phyloP scores from a whole-genome alignment of 2,113 vertebrate species.

The Poeciliopsis retropinna region DNA sequence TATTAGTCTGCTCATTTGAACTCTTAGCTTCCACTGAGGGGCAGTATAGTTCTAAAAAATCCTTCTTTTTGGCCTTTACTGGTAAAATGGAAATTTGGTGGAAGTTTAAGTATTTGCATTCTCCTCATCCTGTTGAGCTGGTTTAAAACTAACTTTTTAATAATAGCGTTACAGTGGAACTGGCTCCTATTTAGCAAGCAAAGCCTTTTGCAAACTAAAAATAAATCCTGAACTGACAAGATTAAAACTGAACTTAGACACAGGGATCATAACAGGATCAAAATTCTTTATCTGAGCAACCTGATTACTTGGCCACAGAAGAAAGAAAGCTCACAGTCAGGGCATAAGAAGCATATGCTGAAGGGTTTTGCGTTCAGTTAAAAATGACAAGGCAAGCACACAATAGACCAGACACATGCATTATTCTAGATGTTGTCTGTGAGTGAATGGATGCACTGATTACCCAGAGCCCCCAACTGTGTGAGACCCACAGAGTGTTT shows the following conservation, averaged over 20 bases:
- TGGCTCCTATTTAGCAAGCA: slow-evolving; percentile 22
- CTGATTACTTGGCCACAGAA: background rate
- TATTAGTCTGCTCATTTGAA: background rate
- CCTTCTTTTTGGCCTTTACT: background rate
- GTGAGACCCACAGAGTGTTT: slow-evolving; percentile 25
- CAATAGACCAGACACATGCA: slow-evolving; percentile 40
- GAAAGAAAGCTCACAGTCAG: background rate
- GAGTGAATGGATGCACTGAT: slow-evolving; percentile 38
- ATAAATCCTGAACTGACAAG: background rate
- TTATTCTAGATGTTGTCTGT: slow-evolving; percentile 35
- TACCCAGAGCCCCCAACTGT: slow-evolving; percentile 34
- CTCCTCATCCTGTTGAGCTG: slow-evolving; percentile 61
- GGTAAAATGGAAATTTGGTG: slow-evolving; percentile 44
- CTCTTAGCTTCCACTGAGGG: slow-evolving; percentile 46
- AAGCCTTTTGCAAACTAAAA: background rate
- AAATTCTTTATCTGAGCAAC: background rate
- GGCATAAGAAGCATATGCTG: slow-evolving; percentile 2
- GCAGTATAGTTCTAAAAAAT: slow-evolving; percentile 47
- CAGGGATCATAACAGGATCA: background rate
- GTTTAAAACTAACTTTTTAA: slow-evolving; percentile 48
- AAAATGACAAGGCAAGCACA: slow-evolving; percentile 13
- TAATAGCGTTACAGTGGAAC: slow-evolving; percentile 56
- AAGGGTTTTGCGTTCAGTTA: slow-evolving; percentile 10
- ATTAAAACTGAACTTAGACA: slow-evolving; percentile 6
- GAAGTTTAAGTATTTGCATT: slow-evolving; percentile 70